These are phyloP conservation scores for Aplocera efformata DNA, from an alignment of 2,888 invertebrate genomes.

Conservation along the genomic window DNA sequence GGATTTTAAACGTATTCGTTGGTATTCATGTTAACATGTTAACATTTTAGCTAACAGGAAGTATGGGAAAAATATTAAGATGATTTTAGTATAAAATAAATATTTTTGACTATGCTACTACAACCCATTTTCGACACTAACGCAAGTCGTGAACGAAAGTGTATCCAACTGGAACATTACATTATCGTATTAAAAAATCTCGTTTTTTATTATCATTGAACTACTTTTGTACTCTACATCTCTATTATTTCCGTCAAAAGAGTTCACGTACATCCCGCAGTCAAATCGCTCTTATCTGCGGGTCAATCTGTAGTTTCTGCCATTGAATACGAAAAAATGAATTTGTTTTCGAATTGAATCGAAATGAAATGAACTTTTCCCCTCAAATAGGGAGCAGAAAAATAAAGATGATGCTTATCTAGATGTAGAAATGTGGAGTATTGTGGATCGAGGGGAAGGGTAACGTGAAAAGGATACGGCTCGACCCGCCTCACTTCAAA, in stretches of 20 bases:
- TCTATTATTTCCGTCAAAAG: slow-evolving; percentile 32
- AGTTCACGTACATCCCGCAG: slow-evolving; percentile 46
- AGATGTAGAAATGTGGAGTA: slow-evolving; percentile 69
- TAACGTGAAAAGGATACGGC: slow-evolving; percentile 72
- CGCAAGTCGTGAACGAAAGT: slow-evolving; percentile 3
- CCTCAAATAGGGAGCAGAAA: slow-evolving; percentile 58
- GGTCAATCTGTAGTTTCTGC: slow-evolving; percentile 64
- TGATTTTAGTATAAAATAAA: not conserved
- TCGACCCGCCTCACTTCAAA: slow-evolving; percentile 70
- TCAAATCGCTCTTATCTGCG: slow-evolving; percentile 64
- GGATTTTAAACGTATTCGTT: too few relatives aligned
- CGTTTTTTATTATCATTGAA: slow-evolving; percentile 23
- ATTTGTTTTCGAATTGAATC: slow-evolving; percentile 73
- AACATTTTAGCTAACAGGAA: too few relatives aligned
- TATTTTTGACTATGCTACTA: too few relatives aligned
- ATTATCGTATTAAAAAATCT: slow-evolving; percentile 15
- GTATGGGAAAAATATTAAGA: slow-evolving; percentile 6
- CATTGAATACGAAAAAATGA: slow-evolving; percentile 62
- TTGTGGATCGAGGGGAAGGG: slow-evolving; percentile 76
- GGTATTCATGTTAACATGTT: too few relatives aligned
- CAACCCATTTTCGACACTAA: too few relatives aligned
- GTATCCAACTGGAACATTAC: slow-evolving; percentile 10
- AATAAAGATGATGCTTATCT: slow-evolving; percentile 73
- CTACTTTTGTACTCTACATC: slow-evolving; percentile 23
- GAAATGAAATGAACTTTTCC: slow-evolving; percentile 71